phyloP scores from a whole-genome alignment of 2,113 vertebrate species.

The Pterocles orientalis region DNA sequence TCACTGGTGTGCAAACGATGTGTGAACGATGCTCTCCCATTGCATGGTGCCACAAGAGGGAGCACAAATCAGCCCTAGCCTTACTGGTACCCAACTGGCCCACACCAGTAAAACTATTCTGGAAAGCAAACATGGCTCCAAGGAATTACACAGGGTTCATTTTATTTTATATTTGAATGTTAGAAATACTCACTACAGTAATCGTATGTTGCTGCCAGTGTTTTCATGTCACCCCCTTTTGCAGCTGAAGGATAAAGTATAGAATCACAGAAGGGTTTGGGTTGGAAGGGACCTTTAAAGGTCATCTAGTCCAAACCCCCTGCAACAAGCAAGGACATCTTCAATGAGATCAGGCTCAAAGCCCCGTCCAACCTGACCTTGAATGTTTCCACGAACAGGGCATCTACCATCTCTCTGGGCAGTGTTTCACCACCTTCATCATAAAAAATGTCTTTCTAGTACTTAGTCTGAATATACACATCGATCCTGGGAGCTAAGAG shows the following conservation, averaged over 20 bases:
- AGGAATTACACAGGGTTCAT: neutral
- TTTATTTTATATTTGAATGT: neutral
- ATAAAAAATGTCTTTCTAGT: too few species aligned
- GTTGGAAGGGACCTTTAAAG: too few species aligned
- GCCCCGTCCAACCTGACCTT: too few species aligned
- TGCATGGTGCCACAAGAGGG: neutral
- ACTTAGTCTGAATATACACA: neutral
- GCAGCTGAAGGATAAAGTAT: neutral
- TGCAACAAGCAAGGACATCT: too few species aligned
- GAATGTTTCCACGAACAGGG: too few species aligned
- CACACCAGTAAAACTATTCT: neutral
- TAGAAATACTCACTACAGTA: neutral
- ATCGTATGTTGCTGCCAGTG: neutral
- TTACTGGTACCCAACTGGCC: neutral
- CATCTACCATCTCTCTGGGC: too few species aligned
- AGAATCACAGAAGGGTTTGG: too few species aligned
- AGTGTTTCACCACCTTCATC: too few species aligned
- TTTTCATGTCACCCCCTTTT: neutral
- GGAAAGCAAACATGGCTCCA: neutral
- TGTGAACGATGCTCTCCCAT: neutral
- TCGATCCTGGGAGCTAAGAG: neutral
- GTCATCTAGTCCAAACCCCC: too few species aligned
- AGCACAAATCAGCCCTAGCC: neutral
- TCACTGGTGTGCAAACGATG: accelerated
- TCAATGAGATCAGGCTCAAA: too few species aligned